Conservation (phyloP, 2,797 vertebrate genomes). For the Telmatherina bonti region DNA sequence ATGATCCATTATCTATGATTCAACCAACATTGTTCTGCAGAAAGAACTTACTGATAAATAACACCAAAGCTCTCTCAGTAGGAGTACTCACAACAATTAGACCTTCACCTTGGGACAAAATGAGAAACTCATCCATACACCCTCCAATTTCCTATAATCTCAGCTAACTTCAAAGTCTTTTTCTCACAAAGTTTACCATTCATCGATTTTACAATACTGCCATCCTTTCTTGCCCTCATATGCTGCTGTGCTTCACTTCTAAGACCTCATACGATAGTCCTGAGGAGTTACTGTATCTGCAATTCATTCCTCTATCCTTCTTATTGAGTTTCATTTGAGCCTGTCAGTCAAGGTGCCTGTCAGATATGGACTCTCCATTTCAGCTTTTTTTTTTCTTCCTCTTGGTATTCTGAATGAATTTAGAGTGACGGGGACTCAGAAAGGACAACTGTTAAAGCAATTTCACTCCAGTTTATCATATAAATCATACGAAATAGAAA, state of each 20-base stretch:
- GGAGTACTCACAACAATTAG: too few relatives aligned
- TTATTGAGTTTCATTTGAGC: slow-evolving; percentile 81
- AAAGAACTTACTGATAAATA: slow-evolving; percentile 25
- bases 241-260: slow-evolving; percentile 35
- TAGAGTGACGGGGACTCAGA: slow-evolving; percentile 67
- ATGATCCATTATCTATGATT: slow-evolving; percentile 2
- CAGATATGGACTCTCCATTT: slow-evolving; percentile 76
- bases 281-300: slow-evolving; percentile 68
- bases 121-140: slow-evolving; percentile 33
- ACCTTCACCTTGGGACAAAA: slow-evolving; percentile 9
- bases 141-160: slow-evolving; percentile 15
- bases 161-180: slow-evolving; percentile 3
- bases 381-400: slow-evolving; percentile 54
- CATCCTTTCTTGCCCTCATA: slow-evolving; percentile 29
- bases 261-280: slow-evolving; percentile 45
- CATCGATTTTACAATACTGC: slow-evolving; percentile 34
- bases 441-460: slow-evolving; percentile 58
- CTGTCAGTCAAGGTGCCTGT: slow-evolving; percentile 79
- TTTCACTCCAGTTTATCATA: slow-evolving; percentile 29
- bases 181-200: slow-evolving; percentile 24
- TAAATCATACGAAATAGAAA: slow-evolving; percentile 3
- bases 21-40: slow-evolving; percentile 2
- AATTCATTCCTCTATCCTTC: slow-evolving; percentile 70
- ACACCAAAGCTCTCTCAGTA: slow-evolving; percentile 23
- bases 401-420: slow-evolving; percentile 70